phyloP scores from a whole-genome alignment of 2,113 vertebrate genomes.

The Pluvianellus socialis region DNA sequence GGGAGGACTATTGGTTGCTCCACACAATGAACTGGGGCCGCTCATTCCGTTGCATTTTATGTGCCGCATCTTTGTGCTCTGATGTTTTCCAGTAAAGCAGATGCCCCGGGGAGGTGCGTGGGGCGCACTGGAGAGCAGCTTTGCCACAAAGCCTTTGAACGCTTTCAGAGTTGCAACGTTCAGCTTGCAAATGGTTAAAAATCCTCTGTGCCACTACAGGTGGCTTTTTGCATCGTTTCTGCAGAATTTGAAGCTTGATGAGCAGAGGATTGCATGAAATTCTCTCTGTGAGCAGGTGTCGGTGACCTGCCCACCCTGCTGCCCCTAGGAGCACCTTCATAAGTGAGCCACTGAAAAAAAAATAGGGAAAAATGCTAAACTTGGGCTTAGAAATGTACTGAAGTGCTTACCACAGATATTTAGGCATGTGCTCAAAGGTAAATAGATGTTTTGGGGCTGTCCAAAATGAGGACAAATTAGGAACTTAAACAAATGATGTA shows the following conservation, averaged over 20 bases:
- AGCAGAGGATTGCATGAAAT: not conserved
- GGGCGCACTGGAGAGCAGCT: not conserved
- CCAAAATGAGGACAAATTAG: not conserved
- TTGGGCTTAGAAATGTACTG: not conserved
- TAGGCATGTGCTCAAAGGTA: not conserved
- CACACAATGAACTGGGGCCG: not conserved
- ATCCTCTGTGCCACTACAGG: not conserved
- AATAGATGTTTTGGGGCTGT: not conserved
- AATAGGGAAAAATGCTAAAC: fast-evolving
- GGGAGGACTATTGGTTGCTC: not conserved
- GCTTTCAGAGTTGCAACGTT: not conserved
- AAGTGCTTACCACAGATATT: not conserved
- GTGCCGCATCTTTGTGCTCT: not conserved
- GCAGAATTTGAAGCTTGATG: not conserved
- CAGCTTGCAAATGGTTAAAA: not conserved
- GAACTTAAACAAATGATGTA: not conserved
- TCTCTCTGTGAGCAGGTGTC: not conserved
- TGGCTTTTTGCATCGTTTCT: not conserved
- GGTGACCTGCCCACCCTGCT: not conserved
- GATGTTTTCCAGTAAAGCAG: not conserved
- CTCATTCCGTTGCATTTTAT: not conserved
- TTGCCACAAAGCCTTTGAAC: not conserved
- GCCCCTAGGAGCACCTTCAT: not conserved
- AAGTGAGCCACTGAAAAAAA: not conserved
- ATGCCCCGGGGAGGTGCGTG: not conserved